phyloP scores from a whole-genome alignment of 2,113 vertebrate species.

The Cranoglanis bouderius region DNA sequence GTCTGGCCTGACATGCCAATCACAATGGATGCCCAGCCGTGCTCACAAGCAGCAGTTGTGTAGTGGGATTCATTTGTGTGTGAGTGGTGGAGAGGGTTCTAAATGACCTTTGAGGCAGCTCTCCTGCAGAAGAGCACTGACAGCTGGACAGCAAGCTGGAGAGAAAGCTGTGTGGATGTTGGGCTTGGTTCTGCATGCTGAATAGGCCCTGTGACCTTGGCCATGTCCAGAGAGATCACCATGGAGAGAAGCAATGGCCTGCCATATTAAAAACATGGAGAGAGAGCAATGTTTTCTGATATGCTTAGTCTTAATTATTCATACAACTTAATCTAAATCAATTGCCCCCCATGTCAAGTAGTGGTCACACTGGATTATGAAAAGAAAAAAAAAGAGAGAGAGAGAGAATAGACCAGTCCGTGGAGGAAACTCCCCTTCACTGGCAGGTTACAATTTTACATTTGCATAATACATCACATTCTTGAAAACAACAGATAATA shows the following conservation, averaged over 20 bases:
- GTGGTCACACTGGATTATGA: not conserved
- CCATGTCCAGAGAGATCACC: slow-evolving; percentile 34
- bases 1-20: slow-evolving; percentile 45
- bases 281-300: slow-evolving; percentile 11
- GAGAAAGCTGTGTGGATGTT: slow-evolving; percentile 27
- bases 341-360: not conserved
- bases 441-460: not conserved
- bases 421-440: not conserved
- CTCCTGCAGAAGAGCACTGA: slow-evolving; percentile 32
- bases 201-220: slow-evolving; percentile 50
- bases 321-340: slow-evolving; percentile 51
- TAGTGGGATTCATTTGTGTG: slow-evolving; percentile 27
- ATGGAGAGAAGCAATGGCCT: slow-evolving; percentile 6
- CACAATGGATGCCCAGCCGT: slow-evolving; percentile 1
- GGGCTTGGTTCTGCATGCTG: slow-evolving; percentile 44
- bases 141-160: slow-evolving; percentile 53
- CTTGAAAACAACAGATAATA: not conserved
- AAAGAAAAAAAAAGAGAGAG: not conserved
- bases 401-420: no score
- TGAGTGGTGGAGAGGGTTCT: slow-evolving; percentile 18
- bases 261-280: slow-evolving; percentile 33
- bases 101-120: slow-evolving; percentile 49
- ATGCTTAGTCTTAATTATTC: slow-evolving; percentile 45
- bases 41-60: slow-evolving; percentile 17
- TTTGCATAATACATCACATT: not conserved